Evolutionary conservation across 2,113 vertebrate species (phyloP), one percentile per base, ranked within the genome.

Genomic region (Etia nguti): DNA sequence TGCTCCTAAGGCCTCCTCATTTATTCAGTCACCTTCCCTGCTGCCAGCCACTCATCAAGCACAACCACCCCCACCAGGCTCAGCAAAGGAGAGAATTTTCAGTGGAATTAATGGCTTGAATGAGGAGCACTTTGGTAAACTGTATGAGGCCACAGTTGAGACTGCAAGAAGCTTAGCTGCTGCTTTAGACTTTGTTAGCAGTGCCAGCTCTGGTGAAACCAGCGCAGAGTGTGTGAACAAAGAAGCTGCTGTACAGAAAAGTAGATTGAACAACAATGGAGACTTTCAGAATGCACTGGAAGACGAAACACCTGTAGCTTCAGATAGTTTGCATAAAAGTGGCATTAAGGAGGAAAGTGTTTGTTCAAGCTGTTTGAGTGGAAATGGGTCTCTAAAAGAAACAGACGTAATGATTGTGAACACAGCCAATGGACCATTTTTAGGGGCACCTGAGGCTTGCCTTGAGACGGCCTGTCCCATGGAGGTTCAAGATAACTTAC

Each of bases 141-240:
- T 99, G 84, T 99, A 99, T 94, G 97, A 98, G 95, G 98, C 98
- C 92, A 99, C 98, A 85, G 97, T 98, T 60, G 98, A 99, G 96
- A 96, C 98, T 12, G 98, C 98, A 3, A 97, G 97, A 94, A 99
- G 97, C 95, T 97, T 99, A 94, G 97, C 96, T 83, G 98, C 97
- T 88, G 98, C 98, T 93, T 94, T 99, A 86, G 98, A 98, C 89
- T 97, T 99, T 90, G 92, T 99, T 73, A 98, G 97, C 93, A 96
- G 96, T 79, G 96, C 97, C 26, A 96, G 38, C 29, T 79, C 54
- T 70, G 26, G 50, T 26, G 88, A 93, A 41, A 84, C 86, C 52
- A 80, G 75, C 20, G 22, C 43, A 56, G 79, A 65, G n/a, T 5
- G 24, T 29, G 41, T 54, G 20, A 90, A 86, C 79, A 75, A 43